phyloP scores from a whole-genome alignment of 2,888 invertebrate genomes.

The Eudiplozoon nipponicum region DNA sequence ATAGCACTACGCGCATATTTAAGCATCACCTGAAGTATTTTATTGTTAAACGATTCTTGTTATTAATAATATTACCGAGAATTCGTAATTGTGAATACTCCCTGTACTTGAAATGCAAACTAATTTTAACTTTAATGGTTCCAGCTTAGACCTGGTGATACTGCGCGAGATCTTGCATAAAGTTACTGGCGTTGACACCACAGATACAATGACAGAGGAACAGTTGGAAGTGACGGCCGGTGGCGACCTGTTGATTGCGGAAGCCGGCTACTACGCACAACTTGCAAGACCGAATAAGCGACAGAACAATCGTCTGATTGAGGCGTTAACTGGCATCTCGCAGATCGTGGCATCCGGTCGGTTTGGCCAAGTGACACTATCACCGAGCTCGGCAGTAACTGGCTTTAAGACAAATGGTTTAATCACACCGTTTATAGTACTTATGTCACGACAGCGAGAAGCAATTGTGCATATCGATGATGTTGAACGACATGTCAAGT shows the following conservation, averaged over 20 bases:
- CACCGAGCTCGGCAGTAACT: too few species aligned
- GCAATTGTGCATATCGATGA: constrained; percentile 44
- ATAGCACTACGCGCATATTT: too few species aligned
- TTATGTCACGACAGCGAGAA: constrained; percentile 82
- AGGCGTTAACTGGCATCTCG: constrained; percentile 64
- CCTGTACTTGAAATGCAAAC: background rate
- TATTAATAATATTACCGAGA: too few species aligned
- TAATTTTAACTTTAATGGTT: constrained; percentile 18
- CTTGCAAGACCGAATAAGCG: constrained; percentile 77
- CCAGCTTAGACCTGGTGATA: constrained; percentile 43
- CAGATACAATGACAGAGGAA: constrained; percentile 71
- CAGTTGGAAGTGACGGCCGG: constrained; percentile 84
- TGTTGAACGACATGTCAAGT: constrained; percentile 31
- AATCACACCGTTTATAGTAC: constrained; percentile 49
- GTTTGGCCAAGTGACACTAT: too few species aligned
- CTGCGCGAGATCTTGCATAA: constrained; percentile 86
- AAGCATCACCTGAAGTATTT: too few species aligned
- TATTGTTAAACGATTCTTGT: too few species aligned
- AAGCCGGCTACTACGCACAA: constrained; percentile 87
- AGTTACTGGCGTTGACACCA: constrained; percentile 91
- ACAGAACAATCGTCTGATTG: constrained; percentile 65
- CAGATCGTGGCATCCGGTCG: too few species aligned
- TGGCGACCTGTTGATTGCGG: constrained; percentile 34
- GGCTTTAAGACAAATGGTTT: too few species aligned
- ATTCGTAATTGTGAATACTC: background rate